Evolutionary conservation across 2,888 invertebrate genomes (phyloP), one percentile per base, ranked within the genome.

Genomic region (Dione juno): DNA sequence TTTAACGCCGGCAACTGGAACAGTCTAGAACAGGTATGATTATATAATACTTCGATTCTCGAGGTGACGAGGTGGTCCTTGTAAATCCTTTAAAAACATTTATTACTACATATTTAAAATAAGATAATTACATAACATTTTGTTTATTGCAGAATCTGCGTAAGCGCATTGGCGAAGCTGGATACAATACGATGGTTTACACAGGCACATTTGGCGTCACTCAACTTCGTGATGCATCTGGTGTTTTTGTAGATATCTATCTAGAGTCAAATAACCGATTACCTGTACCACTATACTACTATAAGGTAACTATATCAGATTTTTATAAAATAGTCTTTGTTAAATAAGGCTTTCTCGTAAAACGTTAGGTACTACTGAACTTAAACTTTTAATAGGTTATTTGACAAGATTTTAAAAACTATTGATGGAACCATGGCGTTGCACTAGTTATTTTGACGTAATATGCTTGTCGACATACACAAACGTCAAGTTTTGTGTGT

Each of bases 201-300:
- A 95, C 95, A 0, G 96, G 96, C 0, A 93, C 94, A 0, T 93
- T 93, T 76, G 95, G 94, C 2, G 89, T 94, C 0, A 86, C 94
- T 19, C 94, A 93, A 35, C 85, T 96, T 35, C 82, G 85, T 3
- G 77, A 95, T 78, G 84, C 84, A 37, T 86, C 88, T 77, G 84
- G 89, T 69, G 82, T 80, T 0, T 81, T 89, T 1, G 87, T 87
- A 3, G 88, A 92, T 63, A 86, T 94, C 61, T 93, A 85, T 77
- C 82, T 94, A 45, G 85, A 89, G 45, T 76, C 78, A 21, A 87
- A 88, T 70, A 87, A 87, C 70, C 85, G 87, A 68, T 77, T 92
- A 13, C 92, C 92, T 1, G 86, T 92, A 1, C 92, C 93, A 2
- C 81, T 86, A 11, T 93, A 89, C 77, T 91, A 76, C 75, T 93